A percentile compares a stretch with the other conserved stretches of the same genome.
phyloP scores from a whole-genome alignment of 2,888 invertebrate species.

The Ryuthela nishihirai region DNA sequence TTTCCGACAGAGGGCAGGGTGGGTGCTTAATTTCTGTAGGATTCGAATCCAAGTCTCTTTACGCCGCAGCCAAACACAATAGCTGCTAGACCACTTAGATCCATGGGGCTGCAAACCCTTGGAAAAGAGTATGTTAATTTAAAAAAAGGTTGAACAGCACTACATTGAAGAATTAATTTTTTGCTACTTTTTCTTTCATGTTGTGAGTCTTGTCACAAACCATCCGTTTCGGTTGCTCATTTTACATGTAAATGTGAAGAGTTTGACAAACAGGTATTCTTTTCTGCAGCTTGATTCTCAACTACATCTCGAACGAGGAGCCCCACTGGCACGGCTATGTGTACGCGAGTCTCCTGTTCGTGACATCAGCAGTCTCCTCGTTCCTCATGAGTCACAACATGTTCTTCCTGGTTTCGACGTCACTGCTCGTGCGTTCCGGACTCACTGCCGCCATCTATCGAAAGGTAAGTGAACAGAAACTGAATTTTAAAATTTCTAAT shows the following conservation, averaged over 20 bases:
- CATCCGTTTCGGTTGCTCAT: neutral
- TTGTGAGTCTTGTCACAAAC: neutral
- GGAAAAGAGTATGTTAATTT: no score
- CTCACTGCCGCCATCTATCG: conserved; percentile 37
- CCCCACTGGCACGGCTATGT: conserved; percentile 52
- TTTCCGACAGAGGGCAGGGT: no score
- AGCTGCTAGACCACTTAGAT: no score
- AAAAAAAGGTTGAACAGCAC: no score
- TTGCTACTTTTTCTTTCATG: neutral
- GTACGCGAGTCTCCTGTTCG: conserved; percentile 52
- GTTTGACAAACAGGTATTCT: no score
- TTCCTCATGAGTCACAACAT: conserved; percentile 17
- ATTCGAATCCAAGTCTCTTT: no score
- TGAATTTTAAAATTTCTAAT: conserved; percentile 6
- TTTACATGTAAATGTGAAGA: neutral
- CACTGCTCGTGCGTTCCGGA: conserved; percentile 29
- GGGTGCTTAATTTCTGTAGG: no score
- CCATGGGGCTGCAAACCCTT: no score
- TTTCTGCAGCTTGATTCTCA: conserved; percentile 10
- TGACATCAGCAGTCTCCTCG: conserved; percentile 45
- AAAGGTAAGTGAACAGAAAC: conserved; percentile 18
- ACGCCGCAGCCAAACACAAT: no score
- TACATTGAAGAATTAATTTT: no score
- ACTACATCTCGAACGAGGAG: conserved; percentile 25
- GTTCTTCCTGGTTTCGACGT: conserved; percentile 29